Conservation (phyloP, 2,888 invertebrate genomes). For the Drosophila anceps region DNA sequence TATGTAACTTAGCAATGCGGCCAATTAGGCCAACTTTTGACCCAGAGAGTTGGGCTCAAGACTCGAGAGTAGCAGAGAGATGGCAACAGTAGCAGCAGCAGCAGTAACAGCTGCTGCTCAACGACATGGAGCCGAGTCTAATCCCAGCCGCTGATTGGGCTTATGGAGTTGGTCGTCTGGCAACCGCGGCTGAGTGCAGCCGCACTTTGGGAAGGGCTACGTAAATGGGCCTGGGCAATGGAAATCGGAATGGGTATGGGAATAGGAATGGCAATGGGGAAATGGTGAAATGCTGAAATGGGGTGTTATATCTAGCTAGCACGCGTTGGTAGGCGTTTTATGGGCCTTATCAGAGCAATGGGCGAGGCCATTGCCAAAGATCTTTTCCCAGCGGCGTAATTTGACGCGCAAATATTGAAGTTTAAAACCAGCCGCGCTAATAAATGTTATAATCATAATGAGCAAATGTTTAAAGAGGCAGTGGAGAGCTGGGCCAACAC, state of each 20-base stretch:
- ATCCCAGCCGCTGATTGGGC: slow-evolving; percentile 56
- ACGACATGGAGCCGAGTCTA: slow-evolving; percentile 45
- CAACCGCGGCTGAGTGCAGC: slow-evolving; percentile 37
- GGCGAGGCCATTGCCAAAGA: slow-evolving; percentile 25
- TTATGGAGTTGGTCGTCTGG: slow-evolving; percentile 30
- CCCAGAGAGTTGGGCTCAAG: not conserved
- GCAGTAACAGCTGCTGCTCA: slow-evolving; percentile 57
- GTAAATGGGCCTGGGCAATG: not conserved
- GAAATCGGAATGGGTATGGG: not conserved
- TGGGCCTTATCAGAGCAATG: slow-evolving; percentile 23
- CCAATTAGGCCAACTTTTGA: slow-evolving; percentile 45
- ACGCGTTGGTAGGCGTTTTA: slow-evolving; percentile 15
- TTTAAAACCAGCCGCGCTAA: slow-evolving; percentile 65
- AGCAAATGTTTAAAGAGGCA: slow-evolving; percentile 75
- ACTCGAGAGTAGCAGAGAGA: not conserved
- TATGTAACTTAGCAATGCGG: slow-evolving; percentile 15
- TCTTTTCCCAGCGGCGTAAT: slow-evolving; percentile 65
- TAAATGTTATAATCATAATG: slow-evolving; percentile 76
- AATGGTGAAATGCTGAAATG: not conserved
- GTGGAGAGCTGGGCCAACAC: not conserved
- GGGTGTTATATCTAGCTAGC: slow-evolving; percentile 8
- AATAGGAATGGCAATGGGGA: not conserved
- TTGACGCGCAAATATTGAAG: slow-evolving; percentile 74
- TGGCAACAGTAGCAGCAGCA: not conserved
- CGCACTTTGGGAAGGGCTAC: slow-evolving; percentile 7